Evolutionary conservation across 1,140 invertebrate species (phyloP).

Genomic region (Oryctes rhinoceros): DNA sequence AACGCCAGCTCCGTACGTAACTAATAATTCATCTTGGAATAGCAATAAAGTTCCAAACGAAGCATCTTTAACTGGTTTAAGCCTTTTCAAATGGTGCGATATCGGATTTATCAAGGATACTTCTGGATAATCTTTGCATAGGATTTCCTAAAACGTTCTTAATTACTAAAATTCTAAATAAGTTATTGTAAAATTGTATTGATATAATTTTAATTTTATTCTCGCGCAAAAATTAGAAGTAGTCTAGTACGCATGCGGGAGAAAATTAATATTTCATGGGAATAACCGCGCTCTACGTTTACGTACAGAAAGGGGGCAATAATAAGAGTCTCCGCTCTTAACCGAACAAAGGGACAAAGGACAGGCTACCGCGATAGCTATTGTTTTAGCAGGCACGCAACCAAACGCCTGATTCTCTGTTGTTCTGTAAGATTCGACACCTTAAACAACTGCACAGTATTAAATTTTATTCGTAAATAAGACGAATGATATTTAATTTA

Average conservation of each 20-base stretch:
- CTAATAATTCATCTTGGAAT: conserved; percentile 75
- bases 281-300: too few relatives aligned
- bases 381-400: too few relatives aligned
- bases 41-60: conserved; percentile 75
- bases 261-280: too few relatives aligned
- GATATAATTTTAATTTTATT: neutral
- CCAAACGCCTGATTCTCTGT: too few relatives aligned
- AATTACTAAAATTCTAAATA: neutral
- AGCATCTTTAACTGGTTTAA: conserved; percentile 63
- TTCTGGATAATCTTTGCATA: conserved; percentile 68
- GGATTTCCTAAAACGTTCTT: conserved; percentile 64
- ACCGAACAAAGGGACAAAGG: too few relatives aligned
- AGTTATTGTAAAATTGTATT: conserved; percentile 18
- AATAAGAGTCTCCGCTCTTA: too few relatives aligned
- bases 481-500: too few relatives aligned
- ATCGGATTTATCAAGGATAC: conserved; percentile 75
- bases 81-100: conserved; percentile 63
- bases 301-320: too few relatives aligned
- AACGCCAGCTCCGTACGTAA: conserved; percentile 76
- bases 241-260: neutral
- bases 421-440: too few relatives aligned
- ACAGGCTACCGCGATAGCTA: too few relatives aligned
- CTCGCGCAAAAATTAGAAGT: neutral
- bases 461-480: too few relatives aligned
- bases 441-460: too few relatives aligned